phyloP scores from a whole-genome alignment of 2,113 vertebrate species.

The Suricata suricatta region DNA sequence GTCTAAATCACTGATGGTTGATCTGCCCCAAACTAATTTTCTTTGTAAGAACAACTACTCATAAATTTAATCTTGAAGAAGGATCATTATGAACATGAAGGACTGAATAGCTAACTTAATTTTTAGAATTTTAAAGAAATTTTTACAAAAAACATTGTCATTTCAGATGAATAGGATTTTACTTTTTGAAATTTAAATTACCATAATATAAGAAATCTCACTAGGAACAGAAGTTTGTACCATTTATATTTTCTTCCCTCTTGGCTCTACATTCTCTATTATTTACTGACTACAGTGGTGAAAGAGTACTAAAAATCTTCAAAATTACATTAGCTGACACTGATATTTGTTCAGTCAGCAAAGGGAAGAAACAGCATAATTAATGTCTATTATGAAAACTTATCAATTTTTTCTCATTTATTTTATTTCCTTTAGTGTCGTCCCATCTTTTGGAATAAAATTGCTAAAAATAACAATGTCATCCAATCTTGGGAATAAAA shows the following conservation, averaged over 20 bases:
- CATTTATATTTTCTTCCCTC: not conserved
- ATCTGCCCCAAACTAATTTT: constrained; percentile 12
- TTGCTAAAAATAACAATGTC: not conserved
- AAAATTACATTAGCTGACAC: not conserved
- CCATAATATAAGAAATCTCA: not conserved
- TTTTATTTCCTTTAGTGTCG: not conserved
- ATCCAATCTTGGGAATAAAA: not conserved
- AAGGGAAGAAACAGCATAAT: not conserved
- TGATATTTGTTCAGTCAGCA: not conserved
- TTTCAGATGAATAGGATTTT: constrained; percentile 24
- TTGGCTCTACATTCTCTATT: not conserved
- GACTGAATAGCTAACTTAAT: constrained; percentile 22
- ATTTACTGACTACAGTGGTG: not conserved
- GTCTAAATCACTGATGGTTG: not conserved
- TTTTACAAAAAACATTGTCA: not conserved
- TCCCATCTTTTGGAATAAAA: not conserved
- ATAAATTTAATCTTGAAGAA: not conserved
- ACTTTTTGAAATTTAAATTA: not conserved
- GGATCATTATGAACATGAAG: not conserved
- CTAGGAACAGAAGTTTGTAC: not conserved
- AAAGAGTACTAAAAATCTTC: constrained; percentile 37
- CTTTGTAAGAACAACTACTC: not conserved
- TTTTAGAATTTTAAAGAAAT: not conserved
- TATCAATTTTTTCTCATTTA: constrained; percentile 34
- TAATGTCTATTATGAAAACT: not conserved